Percentiles rank a stretch among this genome's conserved stretches.
Conservation (phyloP, 1,140 invertebrate genomes). For the Brachionus sp. region DNA sequence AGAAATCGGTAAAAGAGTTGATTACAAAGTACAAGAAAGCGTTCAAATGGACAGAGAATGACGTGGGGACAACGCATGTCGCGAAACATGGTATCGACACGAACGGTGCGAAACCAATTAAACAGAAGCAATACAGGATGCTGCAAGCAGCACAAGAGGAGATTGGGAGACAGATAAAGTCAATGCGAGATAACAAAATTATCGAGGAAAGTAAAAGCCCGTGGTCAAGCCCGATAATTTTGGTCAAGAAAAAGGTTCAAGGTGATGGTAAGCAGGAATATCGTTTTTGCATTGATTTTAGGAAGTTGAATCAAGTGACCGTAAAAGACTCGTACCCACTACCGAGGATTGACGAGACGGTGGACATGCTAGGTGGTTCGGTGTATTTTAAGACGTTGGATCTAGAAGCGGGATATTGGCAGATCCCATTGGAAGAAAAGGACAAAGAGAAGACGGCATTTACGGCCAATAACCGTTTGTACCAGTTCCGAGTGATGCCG, state of each 20-base stretch:
- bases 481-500: slow-evolving; percentile 54
- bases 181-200: slow-evolving; percentile 42
- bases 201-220: slow-evolving; percentile 51
- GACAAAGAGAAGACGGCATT: slow-evolving; percentile 50
- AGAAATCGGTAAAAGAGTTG: not conserved
- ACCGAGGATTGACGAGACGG: slow-evolving; percentile 19
- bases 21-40: slow-evolving; percentile 35
- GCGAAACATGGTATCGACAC: slow-evolving; percentile 51
- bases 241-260: not conserved
- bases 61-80: slow-evolving; percentile 48
- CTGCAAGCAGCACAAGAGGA: not conserved
- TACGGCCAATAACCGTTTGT: slow-evolving; percentile 26
- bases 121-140: slow-evolving; percentile 38
- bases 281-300: slow-evolving; percentile 19
- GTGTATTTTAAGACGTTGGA: slow-evolving; percentile 52
- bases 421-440: slow-evolving; percentile 51
- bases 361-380: not conserved
- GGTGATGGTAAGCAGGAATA: not conserved
- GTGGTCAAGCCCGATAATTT: slow-evolving; percentile 7
- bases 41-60: slow-evolving; percentile 36
- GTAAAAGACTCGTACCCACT: slow-evolving; percentile 6
- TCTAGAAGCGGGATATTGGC: slow-evolving; percentile 54
- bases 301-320: slow-evolving; percentile 20
- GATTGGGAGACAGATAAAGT: slow-evolving; percentile 23
- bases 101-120: slow-evolving; percentile 49